Evolutionary conservation across 2,797 vertebrate genomes (phyloP).

Genomic region (Channa striata): DNA sequence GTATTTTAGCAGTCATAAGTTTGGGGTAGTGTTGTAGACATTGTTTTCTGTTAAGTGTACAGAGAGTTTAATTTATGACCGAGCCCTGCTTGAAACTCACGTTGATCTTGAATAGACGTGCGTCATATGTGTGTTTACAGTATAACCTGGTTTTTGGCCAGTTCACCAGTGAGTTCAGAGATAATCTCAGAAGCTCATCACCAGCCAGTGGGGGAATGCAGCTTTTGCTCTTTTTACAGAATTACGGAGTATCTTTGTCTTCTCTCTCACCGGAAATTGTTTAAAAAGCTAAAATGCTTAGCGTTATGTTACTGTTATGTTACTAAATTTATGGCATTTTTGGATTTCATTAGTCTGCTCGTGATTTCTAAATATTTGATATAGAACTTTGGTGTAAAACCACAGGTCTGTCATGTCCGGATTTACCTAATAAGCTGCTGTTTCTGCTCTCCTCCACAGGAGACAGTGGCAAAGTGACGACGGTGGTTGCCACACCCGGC

Average conservation of each 20-base stretch:
- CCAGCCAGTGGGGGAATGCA: conserved; percentile 9
- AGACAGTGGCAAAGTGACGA: conserved; percentile 94
- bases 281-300: conserved; percentile 4
- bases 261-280: conserved; percentile 9
- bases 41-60: background rate
- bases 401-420: background rate
- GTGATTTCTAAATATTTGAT: background rate
- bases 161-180: conserved; percentile 24
- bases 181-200: conserved; percentile 52
- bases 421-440: conserved; percentile 9
- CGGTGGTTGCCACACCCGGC: conserved; percentile 92
- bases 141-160: background rate
- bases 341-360: background rate
- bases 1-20: background rate
- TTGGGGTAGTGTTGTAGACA: background rate
- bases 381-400: background rate
- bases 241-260: conserved; percentile 19
- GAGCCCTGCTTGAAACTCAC: no score
- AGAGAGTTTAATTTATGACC: no score
- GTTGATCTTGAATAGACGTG: conserved; percentile 4
- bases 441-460: conserved; percentile 73
- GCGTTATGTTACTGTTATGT: background rate
- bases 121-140: conserved; percentile 2
- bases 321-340: no score
- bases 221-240: conserved; percentile 46